Evolutionary conservation across 1,140 invertebrate species (phyloP).

Genomic region (Drosophila ogumai): DNA sequence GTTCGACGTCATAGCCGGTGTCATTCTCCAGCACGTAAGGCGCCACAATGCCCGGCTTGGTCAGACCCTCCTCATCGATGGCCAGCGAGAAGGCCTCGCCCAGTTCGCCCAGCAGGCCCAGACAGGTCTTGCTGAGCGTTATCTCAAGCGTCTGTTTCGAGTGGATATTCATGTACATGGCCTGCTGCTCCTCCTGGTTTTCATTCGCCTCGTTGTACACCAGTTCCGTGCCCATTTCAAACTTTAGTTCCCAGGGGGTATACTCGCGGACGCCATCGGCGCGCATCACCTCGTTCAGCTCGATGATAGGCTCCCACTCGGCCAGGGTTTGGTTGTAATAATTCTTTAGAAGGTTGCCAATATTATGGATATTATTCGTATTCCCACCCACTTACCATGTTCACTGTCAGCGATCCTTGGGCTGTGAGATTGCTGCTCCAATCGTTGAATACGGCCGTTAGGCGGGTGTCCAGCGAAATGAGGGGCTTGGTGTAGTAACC

Average conservation of each 20-base stretch:
- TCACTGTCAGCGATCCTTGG: slow-evolving; percentile 62
- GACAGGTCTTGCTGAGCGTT: slow-evolving; percentile 94
- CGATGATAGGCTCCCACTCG: slow-evolving; percentile 98
- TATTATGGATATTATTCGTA: background rate
- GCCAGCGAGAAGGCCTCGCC: slow-evolving; percentile 90
- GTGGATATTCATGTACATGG: slow-evolving; percentile 86
- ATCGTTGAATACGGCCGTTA: slow-evolving; percentile 91
- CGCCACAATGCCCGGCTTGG: slow-evolving; percentile 86
- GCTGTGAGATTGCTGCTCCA: slow-evolving; percentile 92
- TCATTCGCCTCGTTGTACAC: slow-evolving; percentile 42
- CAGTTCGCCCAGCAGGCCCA: slow-evolving; percentile 88
- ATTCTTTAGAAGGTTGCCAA: slow-evolving; percentile 87
- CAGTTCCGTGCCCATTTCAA: slow-evolving; percentile 88
- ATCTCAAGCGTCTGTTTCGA: slow-evolving; percentile 92
- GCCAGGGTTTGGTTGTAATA: slow-evolving; percentile 97
- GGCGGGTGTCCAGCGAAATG: slow-evolving; percentile 92
- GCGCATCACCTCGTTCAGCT: slow-evolving; percentile 92
- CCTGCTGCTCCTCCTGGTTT: slow-evolving; percentile 74
- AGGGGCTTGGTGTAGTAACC: slow-evolving; percentile 96
- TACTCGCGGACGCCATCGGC: slow-evolving; percentile 86
- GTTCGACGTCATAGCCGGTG: slow-evolving; percentile 89
- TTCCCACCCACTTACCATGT: slow-evolving; percentile 53
- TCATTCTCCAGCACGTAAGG: slow-evolving; percentile 94
- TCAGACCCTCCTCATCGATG: slow-evolving; percentile 85
- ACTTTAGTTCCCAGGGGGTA: slow-evolving; percentile 93